Conservation (phyloP, 2,113 vertebrate genomes). For the Colinus virginianus region DNA sequence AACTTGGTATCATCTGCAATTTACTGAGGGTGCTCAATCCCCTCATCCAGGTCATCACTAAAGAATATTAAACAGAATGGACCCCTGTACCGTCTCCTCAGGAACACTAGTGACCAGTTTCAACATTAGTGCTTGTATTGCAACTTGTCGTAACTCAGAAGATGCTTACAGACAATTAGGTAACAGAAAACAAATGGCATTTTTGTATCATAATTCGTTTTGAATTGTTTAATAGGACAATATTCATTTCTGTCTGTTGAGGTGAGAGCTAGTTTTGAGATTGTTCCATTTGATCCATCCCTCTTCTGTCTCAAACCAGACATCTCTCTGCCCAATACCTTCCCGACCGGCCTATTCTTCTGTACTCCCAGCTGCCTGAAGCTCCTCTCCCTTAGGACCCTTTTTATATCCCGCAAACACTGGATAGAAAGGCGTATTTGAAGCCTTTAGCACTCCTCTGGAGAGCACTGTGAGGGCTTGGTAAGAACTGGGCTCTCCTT, state of each 20-base stretch:
- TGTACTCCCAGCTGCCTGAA: neutral
- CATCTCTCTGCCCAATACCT: neutral
- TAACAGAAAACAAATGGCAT: neutral
- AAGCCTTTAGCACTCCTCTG: neutral
- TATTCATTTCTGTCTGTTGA: neutral
- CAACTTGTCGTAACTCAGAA: neutral
- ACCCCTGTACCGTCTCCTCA: too few species aligned
- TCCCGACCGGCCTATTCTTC: neutral
- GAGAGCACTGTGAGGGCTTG: neutral
- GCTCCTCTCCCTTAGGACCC: neutral
- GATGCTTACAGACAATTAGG: neutral
- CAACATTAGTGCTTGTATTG: neutral
- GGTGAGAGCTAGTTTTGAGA: neutral
- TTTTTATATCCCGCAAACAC: neutral
- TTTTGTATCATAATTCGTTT: neutral
- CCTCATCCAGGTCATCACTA: too few species aligned
- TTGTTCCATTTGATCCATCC: neutral
- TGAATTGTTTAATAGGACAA: neutral
- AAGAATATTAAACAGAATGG: too few species aligned
- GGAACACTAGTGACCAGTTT: neutral
- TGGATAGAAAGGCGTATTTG: neutral
- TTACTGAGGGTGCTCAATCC: too few species aligned
- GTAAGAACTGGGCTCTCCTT: neutral
- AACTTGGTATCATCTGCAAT: too few species aligned
- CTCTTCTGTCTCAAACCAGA: neutral